phyloP scores from a whole-genome alignment of 2,113 vertebrate species.

The Chroicocephalus ridibundus region DNA sequence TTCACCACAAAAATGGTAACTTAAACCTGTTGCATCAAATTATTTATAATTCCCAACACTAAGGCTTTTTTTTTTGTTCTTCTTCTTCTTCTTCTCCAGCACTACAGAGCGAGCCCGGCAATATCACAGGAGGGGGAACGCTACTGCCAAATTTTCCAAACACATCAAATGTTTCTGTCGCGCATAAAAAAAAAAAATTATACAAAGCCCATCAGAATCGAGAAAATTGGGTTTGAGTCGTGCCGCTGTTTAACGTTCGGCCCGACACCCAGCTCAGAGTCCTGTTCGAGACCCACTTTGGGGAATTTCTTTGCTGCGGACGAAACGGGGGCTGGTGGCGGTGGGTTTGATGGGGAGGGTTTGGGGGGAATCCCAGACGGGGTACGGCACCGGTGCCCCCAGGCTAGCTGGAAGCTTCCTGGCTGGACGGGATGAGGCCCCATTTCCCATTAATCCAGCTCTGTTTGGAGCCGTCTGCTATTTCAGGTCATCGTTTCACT shows the following conservation, averaged over 20 bases:
- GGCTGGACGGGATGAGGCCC: neutral
- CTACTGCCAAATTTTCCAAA: constrained; percentile 28
- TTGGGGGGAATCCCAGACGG: neutral
- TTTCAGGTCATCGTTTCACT: constrained; percentile 54
- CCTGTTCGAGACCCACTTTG: neutral
- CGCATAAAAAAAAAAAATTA: neutral
- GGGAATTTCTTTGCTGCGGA: neutral
- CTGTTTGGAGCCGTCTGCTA: constrained; percentile 47
- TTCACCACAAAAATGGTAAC: constrained; percentile 82
- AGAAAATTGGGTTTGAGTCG: neutral
- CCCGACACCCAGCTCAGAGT: neutral
- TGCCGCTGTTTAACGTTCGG: neutral
- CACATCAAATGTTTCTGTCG: neutral
- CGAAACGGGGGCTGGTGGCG: accelerated
- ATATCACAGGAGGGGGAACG: constrained; percentile 49
- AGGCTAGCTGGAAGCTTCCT: neutral
- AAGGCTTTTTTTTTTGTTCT: neutral
- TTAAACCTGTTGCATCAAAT: constrained; percentile 85
- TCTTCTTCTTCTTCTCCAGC: neutral
- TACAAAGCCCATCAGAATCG: neutral
- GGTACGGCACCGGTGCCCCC: neutral
- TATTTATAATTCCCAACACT: constrained; percentile 77
- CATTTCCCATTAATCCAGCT: constrained; percentile 33
- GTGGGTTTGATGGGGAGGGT: neutral
- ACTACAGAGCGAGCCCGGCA: constrained; percentile 39